A percentile compares a stretch with the other conserved stretches of the same genome.
Evolutionary conservation across 1,140 invertebrate species (phyloP).

Genomic region (Papilio polytes): DNA sequence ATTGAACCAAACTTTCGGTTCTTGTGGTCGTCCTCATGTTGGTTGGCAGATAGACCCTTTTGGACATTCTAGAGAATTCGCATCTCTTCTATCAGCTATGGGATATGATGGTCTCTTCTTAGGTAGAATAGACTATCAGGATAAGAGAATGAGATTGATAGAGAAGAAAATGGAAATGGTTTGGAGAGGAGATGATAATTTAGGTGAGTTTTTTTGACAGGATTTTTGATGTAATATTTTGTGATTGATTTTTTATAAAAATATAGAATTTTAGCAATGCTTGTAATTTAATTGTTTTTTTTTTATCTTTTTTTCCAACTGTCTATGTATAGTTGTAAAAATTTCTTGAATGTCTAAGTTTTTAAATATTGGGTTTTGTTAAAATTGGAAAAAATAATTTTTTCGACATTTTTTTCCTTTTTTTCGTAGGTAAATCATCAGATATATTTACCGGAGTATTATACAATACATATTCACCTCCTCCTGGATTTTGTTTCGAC

Average conservation of each 20-base stretch:
- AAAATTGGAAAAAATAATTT: not conserved
- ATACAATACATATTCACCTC: slow-evolving; percentile 92
- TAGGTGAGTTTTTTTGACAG: slow-evolving; percentile 78
- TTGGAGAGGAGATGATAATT: slow-evolving; percentile 91
- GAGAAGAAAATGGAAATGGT: slow-evolving; percentile 92
- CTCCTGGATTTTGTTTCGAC: slow-evolving; percentile 96
- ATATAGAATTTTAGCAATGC: too few relatives aligned
- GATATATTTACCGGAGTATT: slow-evolving; percentile 90
- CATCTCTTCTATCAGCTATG: slow-evolving; percentile 92
- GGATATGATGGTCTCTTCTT: slow-evolving; percentile 95
- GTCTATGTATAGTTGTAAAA: too few relatives aligned
- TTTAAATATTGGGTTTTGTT: too few relatives aligned
- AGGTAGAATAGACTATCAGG: slow-evolving; percentile 94
- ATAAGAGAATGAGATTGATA: slow-evolving; percentile 87
- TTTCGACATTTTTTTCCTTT: slow-evolving; percentile 13
- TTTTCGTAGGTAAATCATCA: slow-evolving; percentile 81
- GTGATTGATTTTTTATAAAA: not conserved
- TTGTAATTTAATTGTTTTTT: too few relatives aligned
- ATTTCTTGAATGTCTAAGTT: too few relatives aligned
- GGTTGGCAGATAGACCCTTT: slow-evolving; percentile 98
- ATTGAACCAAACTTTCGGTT: slow-evolving; percentile 92
- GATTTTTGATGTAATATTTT: not conserved
- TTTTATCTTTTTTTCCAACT: too few relatives aligned
- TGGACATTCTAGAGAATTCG: slow-evolving; percentile 95
- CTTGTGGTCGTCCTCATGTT: slow-evolving; percentile 90